phyloP scores from a whole-genome alignment of 2,797 vertebrate genomes.

The Enteromius trimaculatus region DNA sequence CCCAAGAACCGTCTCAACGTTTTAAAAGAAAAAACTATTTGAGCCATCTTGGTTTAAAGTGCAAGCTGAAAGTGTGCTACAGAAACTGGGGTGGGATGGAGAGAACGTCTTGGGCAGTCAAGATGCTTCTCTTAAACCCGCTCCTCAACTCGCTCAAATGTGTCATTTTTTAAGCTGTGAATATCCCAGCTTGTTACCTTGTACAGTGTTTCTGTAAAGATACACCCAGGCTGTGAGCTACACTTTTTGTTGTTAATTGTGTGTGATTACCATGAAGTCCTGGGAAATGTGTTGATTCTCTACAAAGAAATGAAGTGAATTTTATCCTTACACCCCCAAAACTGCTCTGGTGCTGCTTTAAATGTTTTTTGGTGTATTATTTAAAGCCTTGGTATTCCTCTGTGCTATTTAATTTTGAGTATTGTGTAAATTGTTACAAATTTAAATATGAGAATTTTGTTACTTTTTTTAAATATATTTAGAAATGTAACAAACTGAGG shows the following conservation, averaged over 20 bases:
- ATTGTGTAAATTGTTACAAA: not conserved
- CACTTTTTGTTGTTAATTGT: conserved; percentile 2
- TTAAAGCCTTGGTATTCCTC: not conserved
- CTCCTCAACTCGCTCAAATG: conserved; percentile 13
- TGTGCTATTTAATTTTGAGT: not conserved
- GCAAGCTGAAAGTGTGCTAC: conserved; percentile 55
- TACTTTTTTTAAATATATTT: not conserved
- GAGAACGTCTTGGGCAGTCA: conserved; percentile 45
- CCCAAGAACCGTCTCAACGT: conserved; percentile 36
- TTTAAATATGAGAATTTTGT: not conserved
- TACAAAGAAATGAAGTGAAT: not conserved
- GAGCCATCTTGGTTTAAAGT: conserved; percentile 65
- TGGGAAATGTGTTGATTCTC: not conserved
- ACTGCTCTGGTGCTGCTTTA: not conserved
- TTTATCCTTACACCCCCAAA: not conserved
- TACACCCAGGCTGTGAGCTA: conserved; percentile 29
- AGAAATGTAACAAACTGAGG: no score
- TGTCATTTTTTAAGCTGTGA: conserved; percentile 26
- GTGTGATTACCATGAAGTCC: not conserved
- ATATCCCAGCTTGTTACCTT: conserved; percentile 41
- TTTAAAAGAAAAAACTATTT: conserved; percentile 44
- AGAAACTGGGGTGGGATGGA: conserved; percentile 64
- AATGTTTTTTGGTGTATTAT: not conserved
- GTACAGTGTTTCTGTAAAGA: conserved; percentile 35
- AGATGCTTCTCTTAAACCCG: conserved; percentile 30